Base-by-base conservation (phyloP, 2,113 vertebrate species). In the Silurus asotus region DNA sequence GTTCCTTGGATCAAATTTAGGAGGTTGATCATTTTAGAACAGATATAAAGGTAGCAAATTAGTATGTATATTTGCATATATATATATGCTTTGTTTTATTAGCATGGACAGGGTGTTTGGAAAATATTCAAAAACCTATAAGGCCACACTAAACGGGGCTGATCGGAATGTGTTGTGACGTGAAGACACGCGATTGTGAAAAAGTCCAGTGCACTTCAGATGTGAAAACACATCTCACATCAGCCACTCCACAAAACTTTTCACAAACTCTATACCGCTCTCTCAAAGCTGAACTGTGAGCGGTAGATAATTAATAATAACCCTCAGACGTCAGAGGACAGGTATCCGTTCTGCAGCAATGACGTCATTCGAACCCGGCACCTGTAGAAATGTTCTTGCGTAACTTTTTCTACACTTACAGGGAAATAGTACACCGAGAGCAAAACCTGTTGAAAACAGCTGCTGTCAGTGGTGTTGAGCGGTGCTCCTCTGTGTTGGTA, bases 341-440 rank as follows among this genome's bases (percentile, higher is more conserved):
- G 51, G 86, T 48, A 86, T 37, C 23, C 15, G 23, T 58, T 58
- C 37, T 64, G 23, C 37, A 25, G 69, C 8, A 1, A 55, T 23
- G 51, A 64, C 86, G 61, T 61, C 75, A 82, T 74, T 58, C 59
- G 11, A 0, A 25, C n/a, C 1, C 20, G 72, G 64, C 86, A 86
- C 86, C 83, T 87, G 86, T 67, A 20, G 20, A 82, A 79, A 83
- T 53, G 81, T 20, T 48, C 17, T 20, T 83, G 81, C 83, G 69
- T 61, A 84, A 89, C 61, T 67, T 65, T 7, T 37, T 23, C 37
- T 37, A 11, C 15, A 17, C 13, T 45, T 3, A 48, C 7, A 19
- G 0, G 56, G 11, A 25, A 62, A 84, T 62, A 84, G 37, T 4
- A 51, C 58, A 62, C n/a, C 2, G n/a, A 25, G 56, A 37, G 4